phyloP scores from a whole-genome alignment of 2,797 vertebrate genomes.

The Coreius guichenoti region DNA sequence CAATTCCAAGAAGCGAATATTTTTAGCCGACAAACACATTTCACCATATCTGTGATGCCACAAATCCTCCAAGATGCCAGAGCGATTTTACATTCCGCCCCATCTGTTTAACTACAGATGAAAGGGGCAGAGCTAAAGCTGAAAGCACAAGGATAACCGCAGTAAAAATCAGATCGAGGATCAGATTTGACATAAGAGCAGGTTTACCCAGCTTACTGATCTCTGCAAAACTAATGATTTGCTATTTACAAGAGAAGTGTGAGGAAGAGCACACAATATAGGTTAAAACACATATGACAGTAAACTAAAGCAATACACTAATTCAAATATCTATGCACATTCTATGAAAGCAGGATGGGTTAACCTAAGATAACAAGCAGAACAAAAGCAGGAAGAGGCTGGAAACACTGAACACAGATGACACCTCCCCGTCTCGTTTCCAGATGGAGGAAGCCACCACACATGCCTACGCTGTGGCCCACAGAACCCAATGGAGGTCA shows the following conservation, averaged over 20 bases:
- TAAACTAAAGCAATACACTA: background rate
- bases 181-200: background rate
- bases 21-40: background rate
- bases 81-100: background rate
- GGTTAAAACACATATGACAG: background rate
- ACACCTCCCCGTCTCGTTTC: constrained; percentile 8
- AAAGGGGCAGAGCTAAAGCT: background rate
- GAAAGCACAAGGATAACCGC: background rate
- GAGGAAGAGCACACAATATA: constrained; percentile 4
- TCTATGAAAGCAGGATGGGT: constrained; percentile 35
- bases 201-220: constrained; percentile 11
- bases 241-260: background rate
- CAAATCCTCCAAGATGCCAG: constrained; percentile 19
- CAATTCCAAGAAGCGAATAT: background rate
- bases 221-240: constrained; percentile 23
- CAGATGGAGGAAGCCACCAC: constrained; percentile 34
- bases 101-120: constrained; percentile 33
- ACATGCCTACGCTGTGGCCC: constrained; percentile 24
- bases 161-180: constrained; percentile 9
- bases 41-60: constrained; percentile 1
- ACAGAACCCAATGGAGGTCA: constrained; percentile 33
- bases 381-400: constrained; percentile 48
- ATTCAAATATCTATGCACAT: constrained; percentile 13
- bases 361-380: constrained; percentile 38
- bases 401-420: constrained; percentile 4